Evolutionary conservation across 2,113 vertebrate species (phyloP).

Genomic region (Dolichallabes microphthalmus): DNA sequence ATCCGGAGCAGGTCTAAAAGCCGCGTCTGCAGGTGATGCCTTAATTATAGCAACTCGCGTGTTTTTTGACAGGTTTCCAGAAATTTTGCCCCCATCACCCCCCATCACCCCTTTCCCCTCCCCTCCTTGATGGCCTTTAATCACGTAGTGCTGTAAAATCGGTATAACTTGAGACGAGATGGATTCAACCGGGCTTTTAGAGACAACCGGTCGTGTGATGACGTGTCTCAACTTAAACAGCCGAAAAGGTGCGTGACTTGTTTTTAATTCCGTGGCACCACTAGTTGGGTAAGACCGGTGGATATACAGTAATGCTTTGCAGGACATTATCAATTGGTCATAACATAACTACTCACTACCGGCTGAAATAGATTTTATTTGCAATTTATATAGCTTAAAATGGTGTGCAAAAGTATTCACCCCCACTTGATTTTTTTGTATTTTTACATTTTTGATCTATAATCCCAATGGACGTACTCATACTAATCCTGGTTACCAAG

Average conservation of each 20-base stretch:
- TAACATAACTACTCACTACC: background rate
- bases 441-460: too few relatives aligned
- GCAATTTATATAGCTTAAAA: background rate
- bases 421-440: too few relatives aligned
- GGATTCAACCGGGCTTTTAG: background rate
- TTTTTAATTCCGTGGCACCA: background rate
- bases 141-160: background rate
- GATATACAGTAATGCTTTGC: background rate
- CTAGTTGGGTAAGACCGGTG: background rate
- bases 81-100: constrained; percentile 36
- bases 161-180: background rate
- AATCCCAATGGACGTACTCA: too few relatives aligned
- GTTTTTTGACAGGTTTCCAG: constrained; percentile 55
- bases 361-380: background rate
- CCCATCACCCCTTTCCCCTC: background rate
- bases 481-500: too few relatives aligned
- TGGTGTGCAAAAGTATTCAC: background rate
- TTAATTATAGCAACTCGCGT: constrained; percentile 52
- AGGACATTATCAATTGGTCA: background rate
- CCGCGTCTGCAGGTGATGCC: constrained; percentile 43
- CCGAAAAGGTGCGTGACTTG: background rate
- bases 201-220: too few relatives aligned
- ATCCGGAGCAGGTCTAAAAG: constrained; percentile 44
- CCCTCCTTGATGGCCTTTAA: background rate
- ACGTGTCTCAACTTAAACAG: background rate